phyloP scores from a whole-genome alignment of 2,113 vertebrate species.

The Corapipo altera region DNA sequence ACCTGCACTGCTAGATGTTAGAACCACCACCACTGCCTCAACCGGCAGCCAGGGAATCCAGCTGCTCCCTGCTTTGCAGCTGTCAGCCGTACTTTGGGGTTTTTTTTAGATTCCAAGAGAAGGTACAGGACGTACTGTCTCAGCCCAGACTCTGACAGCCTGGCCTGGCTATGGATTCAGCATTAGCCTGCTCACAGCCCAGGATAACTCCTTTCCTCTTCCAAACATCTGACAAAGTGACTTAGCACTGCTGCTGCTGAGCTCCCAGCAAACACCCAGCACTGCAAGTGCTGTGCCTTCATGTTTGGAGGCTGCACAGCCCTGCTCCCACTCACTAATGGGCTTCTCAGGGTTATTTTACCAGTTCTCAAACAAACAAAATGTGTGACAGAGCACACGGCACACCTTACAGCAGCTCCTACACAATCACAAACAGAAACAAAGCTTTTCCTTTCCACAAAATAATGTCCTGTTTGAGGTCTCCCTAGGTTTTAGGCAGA shows the following conservation, averaged over 20 bases:
- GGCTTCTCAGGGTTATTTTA: not conserved
- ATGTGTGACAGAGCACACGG: not conserved
- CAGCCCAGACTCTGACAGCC: not conserved
- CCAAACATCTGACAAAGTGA: constrained; percentile 40
- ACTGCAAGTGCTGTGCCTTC: accelerated
- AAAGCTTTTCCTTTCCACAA: not conserved
- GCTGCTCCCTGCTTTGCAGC: not conserved
- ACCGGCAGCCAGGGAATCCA: not conserved
- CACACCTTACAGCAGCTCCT: not conserved
- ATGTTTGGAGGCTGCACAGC: accelerated
- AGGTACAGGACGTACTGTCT: not conserved
- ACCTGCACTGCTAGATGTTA: not conserved
- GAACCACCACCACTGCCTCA: not conserved
- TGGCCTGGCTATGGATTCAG: not conserved
- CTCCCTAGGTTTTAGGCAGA: not conserved
- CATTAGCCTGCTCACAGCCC: not conserved
- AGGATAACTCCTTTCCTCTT: not conserved
- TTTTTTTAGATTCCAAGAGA: constrained; percentile 2
- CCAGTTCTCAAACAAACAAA: not conserved
- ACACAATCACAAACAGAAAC: not conserved
- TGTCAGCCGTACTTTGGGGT: not conserved
- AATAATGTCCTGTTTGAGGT: not conserved
- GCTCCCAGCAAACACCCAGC: not conserved
- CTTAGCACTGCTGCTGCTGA: accelerated
- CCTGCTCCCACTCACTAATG: not conserved